Evolutionary conservation across 2,888 invertebrate genomes (phyloP), one percentile per base, ranked within the genome.

Genomic region (Spodoptera picta): DNA sequence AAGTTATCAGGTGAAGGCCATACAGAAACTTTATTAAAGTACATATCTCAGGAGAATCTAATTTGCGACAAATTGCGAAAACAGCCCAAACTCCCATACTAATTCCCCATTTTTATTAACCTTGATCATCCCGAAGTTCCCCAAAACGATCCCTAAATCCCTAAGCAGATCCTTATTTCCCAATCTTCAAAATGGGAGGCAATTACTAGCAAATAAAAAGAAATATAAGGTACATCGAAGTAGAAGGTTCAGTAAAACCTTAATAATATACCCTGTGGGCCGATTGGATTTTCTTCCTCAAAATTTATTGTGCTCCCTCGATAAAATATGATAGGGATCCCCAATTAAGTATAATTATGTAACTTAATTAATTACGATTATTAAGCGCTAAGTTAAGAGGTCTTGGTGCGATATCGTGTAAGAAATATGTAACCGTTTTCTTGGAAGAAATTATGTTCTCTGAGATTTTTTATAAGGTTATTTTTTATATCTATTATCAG

Each of bases 341-440:
- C 24, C 49, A 45, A 74, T 60, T 60, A 61, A 60, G 54, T 60
- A 43, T 57, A n/a, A n/a, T n/a, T n/a, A n/a, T 47, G 52, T 51
- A 44, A 11, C 27, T 55, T 41, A 60, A 68, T 51, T 57, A 68
- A 57, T 70, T 73, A 73, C 53, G 14, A 24, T 47, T 54, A 47
- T 60, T 60, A 57, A 44, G 56, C 36, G 6, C 14, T 47, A 23
- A 36, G 43, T 65, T 36, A 10, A 52, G 24, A 31, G 55, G 23
- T 53, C 55, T 45, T n/a, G 44, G 23, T 1, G 36, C 31, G 23
- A 31, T 48, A 31, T n/a, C 19, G 11, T 53, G n/a, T 10, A 47
- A 44, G 50, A 65, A 42, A 58, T 57, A 54, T 58, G 66, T 49
- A 27, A 23, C 5, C 43, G 53, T 54, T 54, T 47, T 54, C 50